These are phyloP conservation scores for Cyprinus carpio DNA, from an alignment of 2,113 vertebrate genomes.

Conservation along the genomic window DNA sequence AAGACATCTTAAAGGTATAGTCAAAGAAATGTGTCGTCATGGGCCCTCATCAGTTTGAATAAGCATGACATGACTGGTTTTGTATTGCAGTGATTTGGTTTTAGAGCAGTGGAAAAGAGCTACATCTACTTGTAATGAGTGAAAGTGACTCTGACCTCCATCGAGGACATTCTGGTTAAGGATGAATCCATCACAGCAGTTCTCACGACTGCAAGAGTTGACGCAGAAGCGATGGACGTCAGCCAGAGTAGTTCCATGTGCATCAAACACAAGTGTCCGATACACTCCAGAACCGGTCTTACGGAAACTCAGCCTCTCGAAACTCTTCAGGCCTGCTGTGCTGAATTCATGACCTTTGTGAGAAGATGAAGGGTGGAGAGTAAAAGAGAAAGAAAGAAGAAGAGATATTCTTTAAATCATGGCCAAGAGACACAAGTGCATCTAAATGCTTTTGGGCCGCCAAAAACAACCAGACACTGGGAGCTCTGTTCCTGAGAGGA, in stretches of 20 bases:
- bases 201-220: slow-evolving; percentile 77
- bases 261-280: slow-evolving; percentile 71
- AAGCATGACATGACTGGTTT: background rate
- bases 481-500: background rate
- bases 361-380: background rate
- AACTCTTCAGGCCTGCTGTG: slow-evolving; percentile 69
- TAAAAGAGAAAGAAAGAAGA: background rate
- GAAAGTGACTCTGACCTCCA: slow-evolving; percentile 74
- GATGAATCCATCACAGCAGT: slow-evolving; percentile 88
- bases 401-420: background rate
- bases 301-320: slow-evolving; percentile 77
- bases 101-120: background rate
- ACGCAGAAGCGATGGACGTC: slow-evolving; percentile 83
- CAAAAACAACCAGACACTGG: slow-evolving; percentile 42
- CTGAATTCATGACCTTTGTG: slow-evolving; percentile 76
- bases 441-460: slow-evolving; percentile 21
- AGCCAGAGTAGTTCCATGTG: slow-evolving; percentile 49
- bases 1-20: background rate
- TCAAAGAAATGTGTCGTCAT: background rate
- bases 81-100: background rate
- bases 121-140: background rate
- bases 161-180: slow-evolving; percentile 74
- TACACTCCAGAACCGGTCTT: slow-evolving; percentile 80
- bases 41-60: too few relatives aligned
- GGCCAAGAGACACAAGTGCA: slow-evolving; percentile 27